A percentile compares a stretch with the other conserved stretches of the same genome.
Conservation (phyloP, 1,140 invertebrate species). For the Drosophila suzukii region DNA sequence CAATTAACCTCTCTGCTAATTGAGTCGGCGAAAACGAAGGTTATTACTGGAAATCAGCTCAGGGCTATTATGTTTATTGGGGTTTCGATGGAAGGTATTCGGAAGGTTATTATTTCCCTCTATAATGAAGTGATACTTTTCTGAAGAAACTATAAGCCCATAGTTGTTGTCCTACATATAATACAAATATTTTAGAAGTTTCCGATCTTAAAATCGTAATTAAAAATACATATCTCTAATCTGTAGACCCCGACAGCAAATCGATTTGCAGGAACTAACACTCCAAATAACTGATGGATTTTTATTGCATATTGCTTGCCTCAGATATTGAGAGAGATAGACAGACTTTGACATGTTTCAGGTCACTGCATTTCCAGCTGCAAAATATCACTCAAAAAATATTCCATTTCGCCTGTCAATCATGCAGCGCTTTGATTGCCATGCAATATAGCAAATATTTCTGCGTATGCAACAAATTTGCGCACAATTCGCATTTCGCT, state of each 20-base stretch:
- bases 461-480: constrained; percentile 57
- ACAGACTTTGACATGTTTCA: constrained; percentile 37
- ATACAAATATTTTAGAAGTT: not conserved
- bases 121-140: too few relatives aligned
- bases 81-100: constrained; percentile 10
- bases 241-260: not conserved
- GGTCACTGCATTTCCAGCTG: constrained; percentile 42
- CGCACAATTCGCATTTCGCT: constrained; percentile 57
- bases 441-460: constrained; percentile 49
- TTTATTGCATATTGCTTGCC: constrained; percentile 5
- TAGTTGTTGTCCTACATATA: not conserved
- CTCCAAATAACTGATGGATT: constrained; percentile 19
- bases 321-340: constrained; percentile 25
- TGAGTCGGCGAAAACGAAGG: constrained; percentile 25
- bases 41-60: constrained; percentile 5
- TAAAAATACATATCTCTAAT: not conserved
- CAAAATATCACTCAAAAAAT: constrained; percentile 43
- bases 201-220: not conserved
- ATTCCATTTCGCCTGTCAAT: constrained; percentile 44
- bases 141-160: not conserved
- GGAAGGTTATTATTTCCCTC: not conserved
- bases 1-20: constrained; percentile 40
- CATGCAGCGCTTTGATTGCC: constrained; percentile 40
- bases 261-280: not conserved
- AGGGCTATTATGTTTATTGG: not conserved